Conservation (phyloP, 2,888 invertebrate genomes). For the Hylaea fasciaria region DNA sequence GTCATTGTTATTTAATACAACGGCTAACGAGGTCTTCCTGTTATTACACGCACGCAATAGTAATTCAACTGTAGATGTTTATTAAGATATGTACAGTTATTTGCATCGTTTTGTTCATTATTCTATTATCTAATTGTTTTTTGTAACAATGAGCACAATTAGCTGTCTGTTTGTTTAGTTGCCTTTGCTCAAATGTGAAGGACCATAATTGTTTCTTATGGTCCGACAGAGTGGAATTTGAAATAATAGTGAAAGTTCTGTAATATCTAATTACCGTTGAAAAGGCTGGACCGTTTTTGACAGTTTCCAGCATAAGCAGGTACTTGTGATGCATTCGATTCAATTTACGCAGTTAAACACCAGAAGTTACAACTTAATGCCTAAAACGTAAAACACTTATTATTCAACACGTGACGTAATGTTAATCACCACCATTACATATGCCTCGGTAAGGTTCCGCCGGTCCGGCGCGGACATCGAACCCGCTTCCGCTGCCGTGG, state of each 20-base stretch:
- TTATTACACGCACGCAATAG: constrained; percentile 28
- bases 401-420: constrained; percentile 36
- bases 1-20: constrained; percentile 43
- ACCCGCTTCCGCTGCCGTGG: constrained; percentile 66
- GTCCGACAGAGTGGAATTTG: too few species aligned
- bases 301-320: too few species aligned
- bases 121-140: constrained; percentile 22
- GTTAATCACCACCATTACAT: constrained; percentile 64
- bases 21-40: constrained; percentile 39
- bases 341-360: too few species aligned
- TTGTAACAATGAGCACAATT: constrained; percentile 26
- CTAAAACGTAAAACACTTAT: constrained; percentile 31
- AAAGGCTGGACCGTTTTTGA: too few species aligned
- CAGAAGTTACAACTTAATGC: not conserved
- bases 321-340: too few species aligned
- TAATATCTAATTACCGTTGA: too few species aligned
- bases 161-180: constrained; percentile 14
- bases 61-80: constrained; percentile 32
- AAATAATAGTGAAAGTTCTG: too few species aligned
- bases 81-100: constrained; percentile 36
- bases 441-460: constrained; percentile 69
- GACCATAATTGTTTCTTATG: too few species aligned
- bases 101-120: constrained; percentile 24
- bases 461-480: constrained; percentile 64
- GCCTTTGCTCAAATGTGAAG: too few species aligned